Conservation (phyloP, 2,797 vertebrate genomes). For the Rallus crepitans region DNA sequence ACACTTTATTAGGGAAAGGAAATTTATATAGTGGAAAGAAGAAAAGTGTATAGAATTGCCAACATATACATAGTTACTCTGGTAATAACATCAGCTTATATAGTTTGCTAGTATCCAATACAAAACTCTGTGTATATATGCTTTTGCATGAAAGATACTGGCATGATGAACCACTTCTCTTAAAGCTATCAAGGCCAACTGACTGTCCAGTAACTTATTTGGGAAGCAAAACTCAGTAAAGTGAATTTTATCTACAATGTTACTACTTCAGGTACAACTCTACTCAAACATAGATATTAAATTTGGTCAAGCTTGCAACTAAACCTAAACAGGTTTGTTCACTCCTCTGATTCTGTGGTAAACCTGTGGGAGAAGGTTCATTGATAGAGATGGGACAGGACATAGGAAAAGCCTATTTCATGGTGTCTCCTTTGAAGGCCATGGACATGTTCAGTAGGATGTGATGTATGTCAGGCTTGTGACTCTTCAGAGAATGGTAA, state of each 20-base stretch:
- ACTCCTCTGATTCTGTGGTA: background rate
- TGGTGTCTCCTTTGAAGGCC: background rate
- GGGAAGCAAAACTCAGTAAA: background rate
- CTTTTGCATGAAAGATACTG: background rate
- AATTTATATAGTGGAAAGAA: slow-evolving; percentile 68
- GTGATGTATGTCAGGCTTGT: background rate
- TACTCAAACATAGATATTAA: background rate
- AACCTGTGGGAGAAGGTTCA: background rate
- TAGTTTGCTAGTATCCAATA: background rate
- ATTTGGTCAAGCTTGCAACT: background rate
- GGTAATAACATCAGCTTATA: slow-evolving; percentile 36
- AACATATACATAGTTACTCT: slow-evolving; percentile 31
- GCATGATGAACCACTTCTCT: background rate
- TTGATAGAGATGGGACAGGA: too few species aligned
- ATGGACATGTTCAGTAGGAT: background rate
- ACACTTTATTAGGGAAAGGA: slow-evolving; percentile 69
- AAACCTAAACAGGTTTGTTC: background rate
- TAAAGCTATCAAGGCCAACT: background rate
- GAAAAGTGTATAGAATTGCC: slow-evolving; percentile 60
- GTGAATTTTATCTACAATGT: background rate
- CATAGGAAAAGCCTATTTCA: background rate
- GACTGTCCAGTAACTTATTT: background rate
- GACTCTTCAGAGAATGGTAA: background rate
- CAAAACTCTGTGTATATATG: background rate
- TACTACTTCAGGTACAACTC: background rate